Percentiles rank a stretch among this genome's conserved stretches.
These are phyloP conservation scores for Synanthedon formicaeformis DNA, from an alignment of 2,888 invertebrate species.

Conservation along the genomic window DNA sequence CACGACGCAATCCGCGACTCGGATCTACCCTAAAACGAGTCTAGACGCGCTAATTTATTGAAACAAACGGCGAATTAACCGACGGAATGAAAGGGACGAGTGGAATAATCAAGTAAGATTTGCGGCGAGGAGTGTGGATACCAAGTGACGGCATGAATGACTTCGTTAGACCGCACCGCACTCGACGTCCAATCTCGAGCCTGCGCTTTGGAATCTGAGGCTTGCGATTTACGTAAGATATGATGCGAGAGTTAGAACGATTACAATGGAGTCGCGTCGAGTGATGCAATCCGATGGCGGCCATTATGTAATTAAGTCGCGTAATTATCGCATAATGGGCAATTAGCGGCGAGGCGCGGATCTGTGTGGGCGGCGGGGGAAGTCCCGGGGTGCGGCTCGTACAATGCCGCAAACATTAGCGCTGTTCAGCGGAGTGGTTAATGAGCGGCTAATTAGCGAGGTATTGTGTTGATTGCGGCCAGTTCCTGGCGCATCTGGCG, in stretches of 20 bases:
- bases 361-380: conserved; percentile 1
- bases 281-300: too few relatives aligned
- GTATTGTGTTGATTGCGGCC: conserved; percentile 18
- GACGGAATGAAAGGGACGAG: neutral
- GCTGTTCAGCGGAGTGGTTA: conserved; percentile 31
- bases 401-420: conserved; percentile 37
- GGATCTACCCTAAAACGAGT: neutral
- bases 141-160: too few relatives aligned
- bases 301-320: conserved; percentile 6
- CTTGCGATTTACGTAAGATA: too few relatives aligned
- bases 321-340: conserved; percentile 15
- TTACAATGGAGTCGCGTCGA: too few relatives aligned
- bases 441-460: conserved; percentile 38
- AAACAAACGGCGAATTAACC: neutral
- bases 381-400: conserved; percentile 10
- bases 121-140: neutral
- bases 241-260: too few relatives aligned
- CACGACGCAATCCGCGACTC: neutral
- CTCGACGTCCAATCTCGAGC: too few relatives aligned
- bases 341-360: conserved; percentile 11
- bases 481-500: neutral
- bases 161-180: too few relatives aligned
- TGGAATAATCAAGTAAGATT: neutral
- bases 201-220: too few relatives aligned
- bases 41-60: neutral